Evolutionary conservation across 92 coral and sea anemone genomes (phyloP), one percentile per base, ranked within the genome.

Genomic region (Anthopleura xanthogrammica): DNA sequence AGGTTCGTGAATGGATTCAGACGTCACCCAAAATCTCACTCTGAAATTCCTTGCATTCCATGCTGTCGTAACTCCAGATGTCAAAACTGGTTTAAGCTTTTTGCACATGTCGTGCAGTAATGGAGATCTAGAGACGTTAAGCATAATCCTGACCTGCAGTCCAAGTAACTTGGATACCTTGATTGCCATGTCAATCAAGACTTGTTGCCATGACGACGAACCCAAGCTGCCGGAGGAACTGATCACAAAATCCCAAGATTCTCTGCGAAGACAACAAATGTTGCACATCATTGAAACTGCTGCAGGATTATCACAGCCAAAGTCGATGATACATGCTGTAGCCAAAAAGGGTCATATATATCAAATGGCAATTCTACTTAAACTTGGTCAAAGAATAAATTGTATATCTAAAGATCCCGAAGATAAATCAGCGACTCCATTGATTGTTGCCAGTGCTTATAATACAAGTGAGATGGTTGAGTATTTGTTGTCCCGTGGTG

Each of bases 91-190:
- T 12, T n/a, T 82, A 2, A 89, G 89, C 58, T 13, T 80, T 19
- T 80, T 89, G n/a, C 92, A 89, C 41, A 46, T 52, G 24, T 82
- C 90, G 3, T 89, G 92, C 42, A 83, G 86, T 41, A 75, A 86
- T 54, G 92, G 89, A 1, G 92, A 89, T 68, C 50, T 86, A 29
- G 89, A 83, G 36, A 82, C 90, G n/a, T 60, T 89, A 54, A 89
- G 80, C 40, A 72, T 84, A 56, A 86, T 89, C 24, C 66, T 89
- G 56, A 89, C 80, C 52, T 86, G 88, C 85, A 82, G 92, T 71
- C 92, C 92, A 43, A 84, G 82, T 54, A 77, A 86, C 40, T 86
- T 89, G 19, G 92, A 89, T 50, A 89, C 85, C 39, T 80, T 79
- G 42, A 86, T 89, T 54, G 92, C 89, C 23, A n/a, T 86, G 77